These are phyloP conservation scores for Eurystomus gularis DNA, from an alignment of 2,113 vertebrate genomes.

Conservation along the genomic window DNA sequence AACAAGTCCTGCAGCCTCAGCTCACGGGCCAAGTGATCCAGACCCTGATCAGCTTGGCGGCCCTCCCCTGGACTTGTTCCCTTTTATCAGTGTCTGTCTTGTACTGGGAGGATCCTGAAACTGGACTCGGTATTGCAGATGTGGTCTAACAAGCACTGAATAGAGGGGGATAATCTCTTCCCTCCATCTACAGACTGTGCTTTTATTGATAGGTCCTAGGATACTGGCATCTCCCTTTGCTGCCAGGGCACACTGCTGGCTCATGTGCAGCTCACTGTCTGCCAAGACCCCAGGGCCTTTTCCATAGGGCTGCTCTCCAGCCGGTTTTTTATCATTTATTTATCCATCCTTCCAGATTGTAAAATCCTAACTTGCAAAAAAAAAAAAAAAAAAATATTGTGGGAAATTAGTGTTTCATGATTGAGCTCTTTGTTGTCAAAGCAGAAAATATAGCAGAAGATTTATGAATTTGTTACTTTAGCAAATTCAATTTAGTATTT, in stretches of 20 bases:
- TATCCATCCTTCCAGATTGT: neutral
- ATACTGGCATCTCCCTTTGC: neutral
- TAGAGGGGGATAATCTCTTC: neutral
- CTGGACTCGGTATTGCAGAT: neutral
- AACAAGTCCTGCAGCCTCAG: neutral
- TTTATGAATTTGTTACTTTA: neutral
- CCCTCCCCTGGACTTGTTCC: neutral
- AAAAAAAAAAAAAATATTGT: neutral
- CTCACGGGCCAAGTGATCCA: neutral
- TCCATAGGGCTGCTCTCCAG: neutral
- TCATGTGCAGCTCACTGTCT: neutral
- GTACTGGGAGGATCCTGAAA: neutral
- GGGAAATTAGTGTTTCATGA: neutral
- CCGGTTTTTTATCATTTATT: neutral
- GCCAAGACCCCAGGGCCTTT: slow-evolving; percentile 29
- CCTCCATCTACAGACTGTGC: neutral
- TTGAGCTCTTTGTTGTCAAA: neutral
- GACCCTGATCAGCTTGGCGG: neutral
- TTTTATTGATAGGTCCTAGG: neutral
- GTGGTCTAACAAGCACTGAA: neutral
- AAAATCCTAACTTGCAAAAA: neutral
- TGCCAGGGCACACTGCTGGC: slow-evolving; percentile 22
- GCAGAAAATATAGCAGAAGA: neutral
- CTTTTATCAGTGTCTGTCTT: neutral
- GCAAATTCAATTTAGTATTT: neutral